Evolutionary conservation across 1,140 invertebrate species (phyloP).

Genomic region (Oryctes rhinoceros): DNA sequence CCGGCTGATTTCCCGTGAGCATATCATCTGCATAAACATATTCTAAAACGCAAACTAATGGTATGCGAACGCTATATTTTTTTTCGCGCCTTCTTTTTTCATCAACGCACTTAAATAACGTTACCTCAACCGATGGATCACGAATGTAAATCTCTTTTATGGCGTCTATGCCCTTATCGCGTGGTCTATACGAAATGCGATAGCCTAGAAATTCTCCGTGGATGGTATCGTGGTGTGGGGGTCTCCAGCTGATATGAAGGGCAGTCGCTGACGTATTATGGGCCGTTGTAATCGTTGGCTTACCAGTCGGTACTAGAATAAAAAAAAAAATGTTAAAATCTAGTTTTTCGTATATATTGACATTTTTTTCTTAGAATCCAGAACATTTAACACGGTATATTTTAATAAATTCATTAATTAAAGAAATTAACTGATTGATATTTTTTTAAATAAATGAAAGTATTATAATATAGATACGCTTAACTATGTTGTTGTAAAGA

Average conservation of each 20-base stretch:
- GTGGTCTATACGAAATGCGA: slow-evolving; percentile 72
- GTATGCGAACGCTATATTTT: background rate
- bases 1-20: slow-evolving; percentile 3
- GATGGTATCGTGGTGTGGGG: slow-evolving; percentile 73
- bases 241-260: slow-evolving; percentile 76
- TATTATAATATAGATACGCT: no score
- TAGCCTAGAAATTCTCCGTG: slow-evolving; percentile 84
- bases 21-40: slow-evolving; percentile 14
- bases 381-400: no score
- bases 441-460: no score
- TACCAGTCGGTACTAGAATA: slow-evolving; percentile 74
- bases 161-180: slow-evolving; percentile 66
- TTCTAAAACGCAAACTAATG: slow-evolving; percentile 27
- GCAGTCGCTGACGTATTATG: slow-evolving; percentile 76
- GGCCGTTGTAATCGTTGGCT: slow-evolving; percentile 74
- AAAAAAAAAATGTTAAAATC: background rate
- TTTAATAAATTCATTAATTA: no score
- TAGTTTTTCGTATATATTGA: no score
- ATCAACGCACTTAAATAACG: slow-evolving; percentile 34
- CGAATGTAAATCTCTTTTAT: slow-evolving; percentile 75
- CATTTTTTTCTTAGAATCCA: no score
- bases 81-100: background rate
- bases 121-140: slow-evolving; percentile 72
- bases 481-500: no score
- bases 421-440: no score